phyloP scores from a whole-genome alignment of 2,797 vertebrate genomes.

The Masticophis lateralis region DNA sequence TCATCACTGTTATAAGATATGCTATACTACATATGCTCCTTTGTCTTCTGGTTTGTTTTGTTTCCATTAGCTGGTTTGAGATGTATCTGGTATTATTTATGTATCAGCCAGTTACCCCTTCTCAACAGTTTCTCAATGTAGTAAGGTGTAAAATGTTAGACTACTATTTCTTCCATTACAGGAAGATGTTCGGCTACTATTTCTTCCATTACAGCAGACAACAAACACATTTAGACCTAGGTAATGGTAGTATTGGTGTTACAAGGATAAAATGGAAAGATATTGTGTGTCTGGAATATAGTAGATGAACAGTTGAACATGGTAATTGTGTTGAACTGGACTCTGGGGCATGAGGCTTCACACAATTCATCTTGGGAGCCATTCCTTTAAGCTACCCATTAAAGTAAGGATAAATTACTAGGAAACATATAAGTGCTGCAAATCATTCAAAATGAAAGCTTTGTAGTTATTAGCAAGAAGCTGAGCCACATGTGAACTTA shows the following conservation, averaged over 20 bases:
- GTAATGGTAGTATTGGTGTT: neutral
- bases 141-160: neutral
- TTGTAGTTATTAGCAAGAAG: neutral
- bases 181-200: neutral
- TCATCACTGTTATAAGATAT: neutral
- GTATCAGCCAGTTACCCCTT: neutral
- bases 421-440: neutral
- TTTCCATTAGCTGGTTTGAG: neutral
- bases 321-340: neutral
- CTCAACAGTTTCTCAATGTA: neutral
- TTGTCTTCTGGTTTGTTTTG: neutral
- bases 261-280: neutral
- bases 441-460: conserved; percentile 15
- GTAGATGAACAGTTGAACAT: neutral
- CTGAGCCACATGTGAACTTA: neutral
- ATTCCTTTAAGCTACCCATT: neutral
- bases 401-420: neutral
- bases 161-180: neutral
- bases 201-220: neutral
- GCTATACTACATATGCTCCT: neutral
- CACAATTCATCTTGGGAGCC: neutral
- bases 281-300: neutral
- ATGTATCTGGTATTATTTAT: neutral
- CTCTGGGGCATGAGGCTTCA: neutral
- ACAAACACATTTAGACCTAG: neutral